Evolutionary conservation across 2,797 vertebrate genomes (phyloP).

Genomic region (Schizopygopsis malacanthus): DNA sequence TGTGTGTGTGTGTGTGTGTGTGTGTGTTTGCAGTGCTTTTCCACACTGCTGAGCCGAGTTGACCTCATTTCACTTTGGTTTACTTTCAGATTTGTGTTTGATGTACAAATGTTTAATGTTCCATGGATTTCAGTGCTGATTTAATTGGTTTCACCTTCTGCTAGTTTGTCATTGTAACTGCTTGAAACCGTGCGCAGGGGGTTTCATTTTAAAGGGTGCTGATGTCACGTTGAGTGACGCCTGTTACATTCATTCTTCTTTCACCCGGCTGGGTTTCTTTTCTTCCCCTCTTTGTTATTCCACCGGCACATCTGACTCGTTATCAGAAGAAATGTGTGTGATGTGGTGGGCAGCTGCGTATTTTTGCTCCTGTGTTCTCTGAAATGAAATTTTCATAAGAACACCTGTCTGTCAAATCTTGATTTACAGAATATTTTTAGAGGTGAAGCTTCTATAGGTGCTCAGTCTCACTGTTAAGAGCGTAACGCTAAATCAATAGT

Average conservation of each 20-base stretch:
- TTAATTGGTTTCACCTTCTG: constrained; percentile 3
- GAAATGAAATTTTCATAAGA: constrained; percentile 4
- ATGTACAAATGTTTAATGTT: neutral
- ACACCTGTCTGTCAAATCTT: neutral
- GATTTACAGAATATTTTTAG: neutral
- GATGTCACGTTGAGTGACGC: neutral
- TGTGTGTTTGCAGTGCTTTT: neutral
- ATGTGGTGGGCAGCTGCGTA: neutral
- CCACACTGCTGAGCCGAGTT: neutral
- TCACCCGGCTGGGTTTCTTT: neutral
- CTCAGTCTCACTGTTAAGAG: neutral
- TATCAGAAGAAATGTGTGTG: neutral
- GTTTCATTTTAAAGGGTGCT: neutral
- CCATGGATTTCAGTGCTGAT: neutral
- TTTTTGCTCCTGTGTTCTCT: neutral
- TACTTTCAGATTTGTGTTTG: constrained; percentile 26
- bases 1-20: neutral
- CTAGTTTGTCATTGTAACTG: neutral
- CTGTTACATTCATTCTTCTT: neutral
- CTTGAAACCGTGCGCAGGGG: neutral
- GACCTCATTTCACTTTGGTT: constrained; percentile 28
- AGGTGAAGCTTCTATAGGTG: neutral
- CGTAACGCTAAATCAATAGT: neutral
- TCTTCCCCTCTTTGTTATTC: neutral
- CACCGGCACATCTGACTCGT: neutral